Conservation (phyloP, 2,797 vertebrate genomes). For the Pygocentrus nattereri region DNA sequence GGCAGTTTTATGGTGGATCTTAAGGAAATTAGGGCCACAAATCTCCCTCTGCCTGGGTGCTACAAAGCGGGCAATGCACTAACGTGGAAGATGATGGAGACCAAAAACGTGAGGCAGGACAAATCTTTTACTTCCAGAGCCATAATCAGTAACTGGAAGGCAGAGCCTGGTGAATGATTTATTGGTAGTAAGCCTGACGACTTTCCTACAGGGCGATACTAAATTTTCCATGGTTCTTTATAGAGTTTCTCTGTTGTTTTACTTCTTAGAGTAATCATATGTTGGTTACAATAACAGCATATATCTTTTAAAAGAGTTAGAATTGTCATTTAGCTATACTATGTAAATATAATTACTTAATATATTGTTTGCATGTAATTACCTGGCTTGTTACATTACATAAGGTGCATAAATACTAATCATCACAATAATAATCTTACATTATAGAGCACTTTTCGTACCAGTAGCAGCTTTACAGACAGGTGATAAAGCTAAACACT, state of each 20-base stretch:
- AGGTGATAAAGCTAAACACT: too few species aligned
- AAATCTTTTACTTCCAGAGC: constrained; percentile 40
- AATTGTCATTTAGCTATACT: too few species aligned
- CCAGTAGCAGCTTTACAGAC: too few species aligned
- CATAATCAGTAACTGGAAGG: background rate
- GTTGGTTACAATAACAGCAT: background rate
- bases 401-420: too few species aligned
- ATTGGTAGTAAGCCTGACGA: constrained; percentile 5
- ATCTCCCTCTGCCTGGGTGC: constrained; percentile 53
- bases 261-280: background rate
- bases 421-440: too few species aligned
- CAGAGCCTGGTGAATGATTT: constrained; percentile 25
- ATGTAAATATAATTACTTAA: too few species aligned
- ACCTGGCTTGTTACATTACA: too few species aligned
- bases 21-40: constrained; percentile 68
- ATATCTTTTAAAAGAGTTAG: too few species aligned
- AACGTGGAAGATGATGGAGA: constrained; percentile 43
- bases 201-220: background rate
- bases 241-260: background rate
- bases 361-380: too few species aligned
- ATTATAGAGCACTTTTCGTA: too few species aligned
- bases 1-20: constrained; percentile 67
- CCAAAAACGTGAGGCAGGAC: constrained; percentile 40
- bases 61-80: constrained; percentile 53
- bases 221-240: background rate